A percentile compares a stretch with the other conserved stretches of the same genome.
Evolutionary conservation across 1,140 invertebrate genomes (phyloP).

Genomic region (Helicoverpa zea): DNA sequence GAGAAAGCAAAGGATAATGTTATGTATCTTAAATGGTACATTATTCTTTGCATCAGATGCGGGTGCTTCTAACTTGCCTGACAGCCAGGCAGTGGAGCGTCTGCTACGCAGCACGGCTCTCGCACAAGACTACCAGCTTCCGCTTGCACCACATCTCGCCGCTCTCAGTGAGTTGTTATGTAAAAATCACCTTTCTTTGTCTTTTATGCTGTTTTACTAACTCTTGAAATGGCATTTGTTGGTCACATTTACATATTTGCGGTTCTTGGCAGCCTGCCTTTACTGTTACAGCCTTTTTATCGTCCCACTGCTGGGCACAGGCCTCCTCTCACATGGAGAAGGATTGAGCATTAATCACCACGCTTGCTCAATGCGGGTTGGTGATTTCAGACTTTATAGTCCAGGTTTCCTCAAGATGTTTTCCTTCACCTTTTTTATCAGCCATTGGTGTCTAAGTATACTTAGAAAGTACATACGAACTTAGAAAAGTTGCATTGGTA

Average conservation of each 20-base stretch:
- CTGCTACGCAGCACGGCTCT: slow-evolving; percentile 80
- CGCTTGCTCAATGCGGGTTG: too few relatives aligned
- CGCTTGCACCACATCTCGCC: slow-evolving; percentile 84
- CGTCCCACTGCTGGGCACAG: too few relatives aligned
- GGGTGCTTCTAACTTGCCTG: slow-evolving; percentile 75
- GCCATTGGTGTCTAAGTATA: too few relatives aligned
- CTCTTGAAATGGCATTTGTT: background rate
- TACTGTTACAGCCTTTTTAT: too few relatives aligned
- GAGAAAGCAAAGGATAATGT: too few relatives aligned
- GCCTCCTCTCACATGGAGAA: too few relatives aligned
- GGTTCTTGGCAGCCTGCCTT: background rate
- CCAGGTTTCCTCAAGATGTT: too few relatives aligned
- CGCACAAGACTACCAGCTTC: slow-evolving; percentile 85
- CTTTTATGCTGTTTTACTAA: background rate
- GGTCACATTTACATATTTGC: background rate
- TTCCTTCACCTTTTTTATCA: too few relatives aligned
- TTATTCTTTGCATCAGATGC: slow-evolving; percentile 66
- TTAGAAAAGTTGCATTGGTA: too few relatives aligned
- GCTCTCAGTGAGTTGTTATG: slow-evolving; percentile 85
- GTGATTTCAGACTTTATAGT: too few relatives aligned
- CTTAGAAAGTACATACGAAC: too few relatives aligned
- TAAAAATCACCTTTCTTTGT: slow-evolving; percentile 68
- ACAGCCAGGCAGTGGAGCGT: slow-evolving; percentile 85
- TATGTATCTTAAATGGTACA: background rate
- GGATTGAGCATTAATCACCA: too few relatives aligned